Percentiles rank a stretch among this genome's conserved stretches.
These are phyloP conservation scores for Oryzias melastigma DNA, from an alignment of 2,113 vertebrate species.

Conservation along the genomic window DNA sequence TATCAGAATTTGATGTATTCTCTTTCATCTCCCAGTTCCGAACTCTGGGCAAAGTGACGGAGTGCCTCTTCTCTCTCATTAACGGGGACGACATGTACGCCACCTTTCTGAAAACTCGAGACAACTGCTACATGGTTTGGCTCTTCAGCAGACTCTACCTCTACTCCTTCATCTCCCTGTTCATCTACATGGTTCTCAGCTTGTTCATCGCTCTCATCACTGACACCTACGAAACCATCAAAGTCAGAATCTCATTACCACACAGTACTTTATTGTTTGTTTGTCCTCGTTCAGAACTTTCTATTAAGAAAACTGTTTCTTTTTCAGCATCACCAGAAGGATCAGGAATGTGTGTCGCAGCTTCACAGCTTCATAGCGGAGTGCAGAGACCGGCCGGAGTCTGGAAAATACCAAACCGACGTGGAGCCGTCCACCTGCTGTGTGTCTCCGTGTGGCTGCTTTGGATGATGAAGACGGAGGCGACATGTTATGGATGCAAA, in stretches of 20 bases:
- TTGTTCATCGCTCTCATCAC: constrained; percentile 95
- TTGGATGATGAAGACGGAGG: constrained; percentile 24
- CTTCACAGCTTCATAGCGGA: constrained; percentile 85
- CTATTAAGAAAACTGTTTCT: not conserved
- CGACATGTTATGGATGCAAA: not conserved
- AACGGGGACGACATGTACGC: constrained; percentile 94
- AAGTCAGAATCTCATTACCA: constrained; percentile 74
- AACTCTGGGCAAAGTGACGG: constrained; percentile 86
- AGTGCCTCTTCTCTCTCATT: constrained; percentile 92
- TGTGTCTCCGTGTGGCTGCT: constrained; percentile 65
- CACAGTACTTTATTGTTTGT: no score
- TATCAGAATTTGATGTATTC: not conserved
- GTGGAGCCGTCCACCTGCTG: constrained; percentile 70
- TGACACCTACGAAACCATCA: constrained; percentile 93
- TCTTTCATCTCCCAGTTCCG: constrained; percentile 79
- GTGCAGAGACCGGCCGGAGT: constrained; percentile 85
- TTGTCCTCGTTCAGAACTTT: no score
- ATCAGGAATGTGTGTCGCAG: constrained; percentile 82
- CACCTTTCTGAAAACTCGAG: constrained; percentile 88
- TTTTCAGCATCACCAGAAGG: constrained; percentile 84
- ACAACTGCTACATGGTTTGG: constrained; percentile 90
- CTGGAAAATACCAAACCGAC: constrained; percentile 81
- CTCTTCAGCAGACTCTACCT: constrained; percentile 92
- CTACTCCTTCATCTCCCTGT: constrained; percentile 93
- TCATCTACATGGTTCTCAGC: constrained; percentile 96